Evolutionary conservation across 1,140 invertebrate species (phyloP).

Genomic region (Drosophila pseudoananassae): DNA sequence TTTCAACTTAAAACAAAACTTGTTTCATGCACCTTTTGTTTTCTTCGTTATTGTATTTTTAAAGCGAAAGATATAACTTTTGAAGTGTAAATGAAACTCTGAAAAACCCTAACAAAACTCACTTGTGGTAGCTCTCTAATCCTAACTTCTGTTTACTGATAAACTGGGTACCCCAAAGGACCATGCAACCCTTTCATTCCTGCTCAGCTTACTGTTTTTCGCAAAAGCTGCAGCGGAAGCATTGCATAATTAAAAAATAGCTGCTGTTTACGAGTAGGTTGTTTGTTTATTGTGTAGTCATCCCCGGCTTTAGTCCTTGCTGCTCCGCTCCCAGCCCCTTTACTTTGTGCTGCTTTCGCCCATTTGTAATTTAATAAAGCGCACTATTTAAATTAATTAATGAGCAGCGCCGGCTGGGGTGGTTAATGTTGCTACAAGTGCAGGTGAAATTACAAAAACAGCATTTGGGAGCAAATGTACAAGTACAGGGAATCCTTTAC

Average conservation of each 20-base stretch:
- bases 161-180: neutral
- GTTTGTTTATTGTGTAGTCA: constrained; percentile 58
- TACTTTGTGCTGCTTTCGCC: constrained; percentile 5
- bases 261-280: constrained; percentile 60
- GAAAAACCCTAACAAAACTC: no score
- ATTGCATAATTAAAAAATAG: constrained; percentile 76
- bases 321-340: neutral
- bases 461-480: neutral
- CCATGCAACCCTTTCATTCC: constrained; percentile 1
- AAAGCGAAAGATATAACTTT: no score
- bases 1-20: no score
- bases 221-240: constrained; percentile 42
- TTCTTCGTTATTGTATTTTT: no score
- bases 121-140: no score
- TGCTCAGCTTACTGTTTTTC: constrained; percentile 25
- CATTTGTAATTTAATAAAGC: constrained; percentile 55
- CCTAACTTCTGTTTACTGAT: neutral
- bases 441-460: neutral
- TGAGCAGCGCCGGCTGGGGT: constrained; percentile 11
- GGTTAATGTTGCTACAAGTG: constrained; percentile 15
- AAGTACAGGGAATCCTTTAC: neutral
- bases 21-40: no score
- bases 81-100: no score
- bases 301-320: constrained; percentile 1
- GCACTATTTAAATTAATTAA: constrained; percentile 56